phyloP scores from a whole-genome alignment of 1,140 invertebrate genomes.

The Metopolophium dirhodum region DNA sequence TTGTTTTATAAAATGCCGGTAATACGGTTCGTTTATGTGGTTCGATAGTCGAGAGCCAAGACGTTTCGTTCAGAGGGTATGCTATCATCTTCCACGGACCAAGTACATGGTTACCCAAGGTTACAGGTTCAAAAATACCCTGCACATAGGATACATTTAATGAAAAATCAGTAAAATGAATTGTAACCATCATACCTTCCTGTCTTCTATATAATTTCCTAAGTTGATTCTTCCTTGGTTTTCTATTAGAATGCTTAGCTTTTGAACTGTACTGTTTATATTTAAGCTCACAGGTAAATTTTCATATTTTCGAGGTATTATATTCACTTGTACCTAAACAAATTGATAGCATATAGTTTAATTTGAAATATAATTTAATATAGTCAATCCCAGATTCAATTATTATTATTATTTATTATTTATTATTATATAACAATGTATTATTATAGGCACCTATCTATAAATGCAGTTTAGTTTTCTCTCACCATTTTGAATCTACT shows the following conservation, averaged over 20 bases:
- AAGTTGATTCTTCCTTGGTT: conserved; percentile 82
- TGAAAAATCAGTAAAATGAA: neutral
- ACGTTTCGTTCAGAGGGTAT: conserved; percentile 49
- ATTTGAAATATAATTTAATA: no score
- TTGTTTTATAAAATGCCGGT: conserved; percentile 50
- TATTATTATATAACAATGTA: no score
- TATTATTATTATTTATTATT: no score
- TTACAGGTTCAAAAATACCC: conserved; percentile 53
- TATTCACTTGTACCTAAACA: neutral
- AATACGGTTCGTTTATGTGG: neutral
- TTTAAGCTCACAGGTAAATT: neutral
- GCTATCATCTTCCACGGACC: conserved; percentile 56
- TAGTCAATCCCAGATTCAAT: no score
- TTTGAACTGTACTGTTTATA: neutral
- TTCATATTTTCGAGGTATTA: neutral
- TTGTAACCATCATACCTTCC: conserved; percentile 66
- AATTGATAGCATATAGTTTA: neutral
- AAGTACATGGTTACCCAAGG: conserved; percentile 23
- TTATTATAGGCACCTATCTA: no score
- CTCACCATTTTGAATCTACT: no score
- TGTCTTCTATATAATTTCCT: conserved; percentile 71
- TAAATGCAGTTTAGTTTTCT: no score
- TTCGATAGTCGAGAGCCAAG: conserved; percentile 44
- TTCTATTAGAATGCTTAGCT: conserved; percentile 77
- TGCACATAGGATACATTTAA: neutral